phyloP scores from a whole-genome alignment of 2,113 vertebrate species.

The Thunnus maccoyii region DNA sequence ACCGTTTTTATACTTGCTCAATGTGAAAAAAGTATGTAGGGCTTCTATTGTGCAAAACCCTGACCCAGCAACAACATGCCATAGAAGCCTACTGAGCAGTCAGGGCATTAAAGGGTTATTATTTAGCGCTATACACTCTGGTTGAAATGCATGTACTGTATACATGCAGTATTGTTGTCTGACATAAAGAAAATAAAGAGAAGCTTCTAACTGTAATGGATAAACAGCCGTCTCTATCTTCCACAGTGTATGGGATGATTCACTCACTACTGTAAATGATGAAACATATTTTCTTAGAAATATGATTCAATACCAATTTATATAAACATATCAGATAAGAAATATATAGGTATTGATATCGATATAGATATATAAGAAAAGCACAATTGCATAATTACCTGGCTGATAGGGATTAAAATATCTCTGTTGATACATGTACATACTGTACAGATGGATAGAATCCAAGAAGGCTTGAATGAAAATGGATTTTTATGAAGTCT shows the following conservation, averaged over 20 bases:
- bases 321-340: neutral
- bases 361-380: neutral
- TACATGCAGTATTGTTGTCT: conserved; percentile 59
- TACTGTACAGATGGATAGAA: too few species aligned
- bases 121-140: conserved; percentile 46
- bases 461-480: too few species aligned
- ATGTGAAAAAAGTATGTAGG: conserved; percentile 48
- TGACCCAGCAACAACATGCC: conserved; percentile 73
- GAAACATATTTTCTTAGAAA: neutral
- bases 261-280: neutral
- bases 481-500: too few species aligned
- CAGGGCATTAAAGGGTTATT: conserved; percentile 70
- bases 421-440: too few species aligned
- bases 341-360: too few species aligned
- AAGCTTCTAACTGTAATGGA: conserved; percentile 53
- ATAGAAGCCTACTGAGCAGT: conserved; percentile 69
- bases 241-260: neutral
- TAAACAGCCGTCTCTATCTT: neutral
- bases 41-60: conserved; percentile 74
- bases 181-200: conserved; percentile 62
- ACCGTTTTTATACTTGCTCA: conserved; percentile 75
- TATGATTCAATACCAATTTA: neutral
- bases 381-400: too few species aligned
- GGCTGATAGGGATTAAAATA: too few species aligned
- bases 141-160: conserved; percentile 48